Conservation (phyloP, 2,797 vertebrate genomes). For the Stomatorhinus walkeri region DNA sequence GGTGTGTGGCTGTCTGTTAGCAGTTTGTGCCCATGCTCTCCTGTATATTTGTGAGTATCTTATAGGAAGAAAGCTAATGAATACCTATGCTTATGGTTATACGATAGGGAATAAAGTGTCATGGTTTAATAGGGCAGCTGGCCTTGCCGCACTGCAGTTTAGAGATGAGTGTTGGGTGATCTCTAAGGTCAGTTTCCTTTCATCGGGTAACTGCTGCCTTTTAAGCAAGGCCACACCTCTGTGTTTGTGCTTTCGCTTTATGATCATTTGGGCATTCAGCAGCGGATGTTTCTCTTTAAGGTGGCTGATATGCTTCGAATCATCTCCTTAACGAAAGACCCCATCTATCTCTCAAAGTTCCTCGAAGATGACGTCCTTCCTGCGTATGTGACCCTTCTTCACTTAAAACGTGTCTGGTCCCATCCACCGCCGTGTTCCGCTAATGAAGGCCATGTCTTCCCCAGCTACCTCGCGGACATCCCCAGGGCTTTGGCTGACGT, state of each 20-base stretch:
- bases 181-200: background rate
- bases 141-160: background rate
- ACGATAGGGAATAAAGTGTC: background rate
- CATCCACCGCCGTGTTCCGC: background rate
- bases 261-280: background rate
- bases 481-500: constrained; percentile 76
- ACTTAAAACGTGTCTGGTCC: background rate
- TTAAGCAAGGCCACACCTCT: background rate
- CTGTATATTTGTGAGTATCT: background rate
- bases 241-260: background rate
- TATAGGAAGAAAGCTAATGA: background rate
- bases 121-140: background rate
- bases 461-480: constrained; percentile 71
- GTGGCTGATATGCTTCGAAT: constrained; percentile 78
- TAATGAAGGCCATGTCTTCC: constrained; percentile 10
- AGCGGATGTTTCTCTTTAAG: constrained; percentile 46
- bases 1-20: background rate
- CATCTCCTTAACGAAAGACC: constrained; percentile 79
- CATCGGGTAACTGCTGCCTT: background rate
- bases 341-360: constrained; percentile 72
- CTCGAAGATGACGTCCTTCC: constrained; percentile 75
- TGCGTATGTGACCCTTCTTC: constrained; percentile 56
- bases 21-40: background rate
- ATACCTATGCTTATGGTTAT: background rate
- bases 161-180: background rate